A percentile compares a stretch with the other conserved stretches of the same genome.
phyloP scores from a whole-genome alignment of 2,888 invertebrate genomes.

The Drosophila cognata region DNA sequence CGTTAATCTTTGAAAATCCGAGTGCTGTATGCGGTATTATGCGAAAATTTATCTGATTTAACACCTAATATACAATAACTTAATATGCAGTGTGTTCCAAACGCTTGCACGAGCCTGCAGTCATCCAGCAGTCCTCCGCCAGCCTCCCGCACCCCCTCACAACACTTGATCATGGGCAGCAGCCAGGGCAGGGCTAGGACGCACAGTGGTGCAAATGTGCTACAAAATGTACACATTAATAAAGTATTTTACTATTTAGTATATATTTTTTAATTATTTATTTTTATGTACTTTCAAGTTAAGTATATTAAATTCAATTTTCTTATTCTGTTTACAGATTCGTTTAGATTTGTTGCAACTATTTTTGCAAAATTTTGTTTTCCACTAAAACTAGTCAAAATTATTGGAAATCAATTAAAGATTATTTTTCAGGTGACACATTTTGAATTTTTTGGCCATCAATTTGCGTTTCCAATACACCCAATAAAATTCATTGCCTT shows the following conservation, averaged over 20 bases:
- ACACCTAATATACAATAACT: slow-evolving; percentile 86
- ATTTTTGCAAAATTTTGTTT: neutral
- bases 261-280: neutral
- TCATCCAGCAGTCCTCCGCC: slow-evolving; percentile 56
- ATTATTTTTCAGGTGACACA: neutral
- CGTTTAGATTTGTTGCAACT: neutral
- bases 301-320: neutral
- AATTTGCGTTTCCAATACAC: neutral
- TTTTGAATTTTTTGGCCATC: neutral
- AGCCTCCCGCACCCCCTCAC: neutral
- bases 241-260: neutral
- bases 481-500: neutral
- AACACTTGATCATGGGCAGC: slow-evolving; percentile 19
- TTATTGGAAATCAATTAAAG: neutral
- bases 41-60: slow-evolving; percentile 86
- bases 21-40: slow-evolving; percentile 86
- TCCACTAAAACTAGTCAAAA: neutral
- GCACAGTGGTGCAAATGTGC: slow-evolving; percentile 50
- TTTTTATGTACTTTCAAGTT: neutral
- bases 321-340: neutral
- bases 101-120: slow-evolving; percentile 77
- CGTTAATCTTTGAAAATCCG: slow-evolving; percentile 86
- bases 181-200: slow-evolving; percentile 23
- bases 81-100: slow-evolving; percentile 84
- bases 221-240: neutral